Conservation (phyloP, 2,888 invertebrate species). For the Patella caerulea region DNA sequence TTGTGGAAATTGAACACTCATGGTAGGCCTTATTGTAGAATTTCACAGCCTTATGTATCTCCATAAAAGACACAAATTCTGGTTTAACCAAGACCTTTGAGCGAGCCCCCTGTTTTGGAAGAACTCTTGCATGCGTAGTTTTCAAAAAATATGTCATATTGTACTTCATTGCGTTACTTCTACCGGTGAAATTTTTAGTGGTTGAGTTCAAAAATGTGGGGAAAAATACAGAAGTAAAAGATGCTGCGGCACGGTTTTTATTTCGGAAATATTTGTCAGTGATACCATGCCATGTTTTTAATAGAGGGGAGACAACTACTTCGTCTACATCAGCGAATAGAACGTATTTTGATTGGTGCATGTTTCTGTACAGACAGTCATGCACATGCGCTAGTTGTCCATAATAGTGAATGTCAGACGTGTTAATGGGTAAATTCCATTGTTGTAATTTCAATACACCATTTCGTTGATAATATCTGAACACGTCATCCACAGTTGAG, state of each 20-base stretch:
- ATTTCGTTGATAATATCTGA: neutral
- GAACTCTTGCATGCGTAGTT: neutral
- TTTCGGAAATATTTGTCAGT: neutral
- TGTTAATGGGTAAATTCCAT: neutral
- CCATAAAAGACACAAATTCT: neutral
- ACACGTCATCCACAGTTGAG: neutral
- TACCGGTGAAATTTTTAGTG: neutral
- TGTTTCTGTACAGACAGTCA: neutral
- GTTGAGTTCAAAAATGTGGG: neutral
- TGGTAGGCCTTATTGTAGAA: neutral
- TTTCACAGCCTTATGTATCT: neutral
- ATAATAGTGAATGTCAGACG: neutral
- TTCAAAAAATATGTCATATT: neutral
- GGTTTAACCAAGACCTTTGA: neutral
- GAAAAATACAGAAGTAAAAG: neutral
- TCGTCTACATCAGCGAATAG: neutral
- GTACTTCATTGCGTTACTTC: neutral
- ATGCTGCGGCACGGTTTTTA: neutral
- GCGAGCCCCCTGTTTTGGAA: neutral
- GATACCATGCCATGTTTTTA: neutral
- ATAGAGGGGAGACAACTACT: neutral
- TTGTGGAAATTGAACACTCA: neutral
- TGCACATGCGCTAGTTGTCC: conserved; percentile 1
- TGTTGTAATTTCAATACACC: neutral
- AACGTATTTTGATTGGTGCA: neutral